phyloP scores from a whole-genome alignment of 1,140 invertebrate species.

The Zaprionus ornatus region DNA sequence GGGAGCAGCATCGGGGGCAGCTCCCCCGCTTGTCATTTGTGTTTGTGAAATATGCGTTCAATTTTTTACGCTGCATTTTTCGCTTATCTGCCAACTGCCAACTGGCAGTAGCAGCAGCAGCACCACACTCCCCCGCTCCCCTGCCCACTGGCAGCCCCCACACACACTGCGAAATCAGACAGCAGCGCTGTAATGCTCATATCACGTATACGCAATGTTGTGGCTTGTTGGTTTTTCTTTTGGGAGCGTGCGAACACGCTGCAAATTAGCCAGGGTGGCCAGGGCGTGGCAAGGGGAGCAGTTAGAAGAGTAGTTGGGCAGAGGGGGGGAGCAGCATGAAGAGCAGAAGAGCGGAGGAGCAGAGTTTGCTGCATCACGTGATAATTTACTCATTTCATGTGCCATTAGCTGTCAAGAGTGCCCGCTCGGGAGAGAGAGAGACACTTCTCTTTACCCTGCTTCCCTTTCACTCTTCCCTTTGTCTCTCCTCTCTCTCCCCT shows the following conservation, averaged over 20 bases:
- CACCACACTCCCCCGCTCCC: not conserved
- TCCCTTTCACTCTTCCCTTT: not conserved
- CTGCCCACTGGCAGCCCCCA: conserved; percentile 49
- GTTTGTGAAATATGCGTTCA: conserved; percentile 78
- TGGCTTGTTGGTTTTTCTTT: conserved; percentile 74
- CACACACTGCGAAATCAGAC: conserved; percentile 19
- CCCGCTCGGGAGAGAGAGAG: not conserved
- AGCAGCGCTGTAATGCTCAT: conserved; percentile 53
- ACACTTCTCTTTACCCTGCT: not conserved
- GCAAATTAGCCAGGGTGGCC: conserved; percentile 65
- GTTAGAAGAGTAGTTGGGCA: no score
- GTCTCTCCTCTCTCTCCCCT: not conserved
- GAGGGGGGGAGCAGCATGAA: not conserved
- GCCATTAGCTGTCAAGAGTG: conserved; percentile 69
- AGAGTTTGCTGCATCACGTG: conserved; percentile 45
- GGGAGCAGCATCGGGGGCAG: conserved; percentile 1
- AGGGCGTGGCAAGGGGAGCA: not conserved
- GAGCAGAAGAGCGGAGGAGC: conserved; percentile 17
- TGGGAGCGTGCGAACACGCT: conserved; percentile 47
- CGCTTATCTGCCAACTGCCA: conserved; percentile 68
- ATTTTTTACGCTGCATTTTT: conserved; percentile 78
- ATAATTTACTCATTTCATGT: conserved; percentile 81
- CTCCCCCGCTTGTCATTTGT: conserved; percentile 60
- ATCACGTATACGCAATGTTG: conserved; percentile 80
- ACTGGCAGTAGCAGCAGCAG: conserved; percentile 37